A percentile compares a stretch with the other conserved stretches of the same genome.
phyloP scores from a whole-genome alignment of 1,140 invertebrate species.

The Elysia chlorotica region DNA sequence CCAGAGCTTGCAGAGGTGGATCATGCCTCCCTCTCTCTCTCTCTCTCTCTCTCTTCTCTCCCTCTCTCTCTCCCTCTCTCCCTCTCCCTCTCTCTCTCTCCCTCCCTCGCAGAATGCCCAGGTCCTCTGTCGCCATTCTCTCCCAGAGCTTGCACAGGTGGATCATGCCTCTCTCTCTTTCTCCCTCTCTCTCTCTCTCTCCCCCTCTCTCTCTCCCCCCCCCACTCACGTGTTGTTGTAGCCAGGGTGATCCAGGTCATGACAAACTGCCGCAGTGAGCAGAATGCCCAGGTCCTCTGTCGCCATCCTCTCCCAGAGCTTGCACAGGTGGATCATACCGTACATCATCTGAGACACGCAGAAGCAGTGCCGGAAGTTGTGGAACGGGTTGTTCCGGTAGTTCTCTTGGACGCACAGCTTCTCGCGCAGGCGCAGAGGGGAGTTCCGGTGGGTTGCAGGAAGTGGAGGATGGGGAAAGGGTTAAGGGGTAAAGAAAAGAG shows the following conservation, averaged over 20 bases:
- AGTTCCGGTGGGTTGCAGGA: no score
- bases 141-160: constrained; percentile 68
- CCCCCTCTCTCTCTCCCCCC: no score
- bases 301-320: constrained; percentile 73
- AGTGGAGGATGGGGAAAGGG: no score
- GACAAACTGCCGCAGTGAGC: constrained; percentile 81
- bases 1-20: constrained; percentile 67
- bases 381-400: constrained; percentile 89
- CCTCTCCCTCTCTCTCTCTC: no score
- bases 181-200: no score
- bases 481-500: no score
- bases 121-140: constrained; percentile 76
- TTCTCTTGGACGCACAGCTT: constrained; percentile 77
- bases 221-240: constrained; percentile 63
- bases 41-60: no score
- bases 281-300: constrained; percentile 79
- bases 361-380: constrained; percentile 89
- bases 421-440: constrained; percentile 16
- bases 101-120: constrained; percentile 77
- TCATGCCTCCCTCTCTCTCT: no score
- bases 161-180: no score
- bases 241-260: constrained; percentile 64
- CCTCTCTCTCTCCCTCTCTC: no score
- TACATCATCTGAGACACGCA: constrained; percentile 90
- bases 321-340: constrained; percentile 63